Conservation (phyloP, 2,888 invertebrate genomes). For the Brenthis hecate region DNA sequence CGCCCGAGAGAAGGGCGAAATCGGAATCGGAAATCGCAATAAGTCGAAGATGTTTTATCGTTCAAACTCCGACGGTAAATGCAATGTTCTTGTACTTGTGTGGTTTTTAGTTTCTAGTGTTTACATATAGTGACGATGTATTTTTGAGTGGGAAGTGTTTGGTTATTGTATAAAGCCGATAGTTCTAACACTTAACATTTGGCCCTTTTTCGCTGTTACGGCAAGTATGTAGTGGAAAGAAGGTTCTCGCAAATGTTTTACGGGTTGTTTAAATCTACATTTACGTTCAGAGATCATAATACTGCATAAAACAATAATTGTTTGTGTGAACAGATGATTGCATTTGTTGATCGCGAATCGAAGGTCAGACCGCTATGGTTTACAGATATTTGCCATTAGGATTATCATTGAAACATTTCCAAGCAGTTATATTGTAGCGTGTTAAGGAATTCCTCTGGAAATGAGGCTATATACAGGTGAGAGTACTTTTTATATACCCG, state of each 20-base stretch:
- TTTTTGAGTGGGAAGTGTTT: constrained; percentile 69
- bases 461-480: constrained; percentile 57
- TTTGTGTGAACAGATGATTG: constrained; percentile 67
- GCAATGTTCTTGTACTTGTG: constrained; percentile 81
- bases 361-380: constrained; percentile 57
- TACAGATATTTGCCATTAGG: constrained; percentile 49
- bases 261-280: constrained; percentile 37
- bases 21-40: constrained; percentile 81
- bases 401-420: constrained; percentile 39
- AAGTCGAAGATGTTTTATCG: constrained; percentile 83
- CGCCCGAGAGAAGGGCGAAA: constrained; percentile 82
- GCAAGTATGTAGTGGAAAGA: constrained; percentile 56
- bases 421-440: constrained; percentile 38
- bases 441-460: constrained; percentile 48
- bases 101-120: constrained; percentile 76
- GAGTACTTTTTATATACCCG: constrained; percentile 45
- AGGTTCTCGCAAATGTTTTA: constrained; percentile 65
- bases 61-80: constrained; percentile 83
- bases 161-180: constrained; percentile 71
- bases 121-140: constrained; percentile 70
- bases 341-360: constrained; percentile 55
- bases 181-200: constrained; percentile 58
- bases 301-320: constrained; percentile 51
- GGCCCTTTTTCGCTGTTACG: constrained; percentile 60
- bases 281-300: constrained; percentile 41